Conservation (phyloP, 1,140 invertebrate species). For the Drosophila virilis region DNA sequence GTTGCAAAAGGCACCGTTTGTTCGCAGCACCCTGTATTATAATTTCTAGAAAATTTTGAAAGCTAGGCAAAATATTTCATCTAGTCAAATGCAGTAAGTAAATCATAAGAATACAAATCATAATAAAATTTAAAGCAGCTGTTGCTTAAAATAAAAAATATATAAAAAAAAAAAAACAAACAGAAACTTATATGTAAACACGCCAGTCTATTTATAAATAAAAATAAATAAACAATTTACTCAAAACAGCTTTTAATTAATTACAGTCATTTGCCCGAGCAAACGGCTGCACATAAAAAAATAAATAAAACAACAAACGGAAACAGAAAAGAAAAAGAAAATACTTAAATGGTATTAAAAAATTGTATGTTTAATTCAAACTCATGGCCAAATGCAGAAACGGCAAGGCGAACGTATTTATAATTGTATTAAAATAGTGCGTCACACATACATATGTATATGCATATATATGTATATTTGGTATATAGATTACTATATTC, state of each 20-base stretch:
- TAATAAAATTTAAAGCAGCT: slow-evolving; percentile 33
- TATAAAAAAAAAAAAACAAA: slow-evolving; percentile 21
- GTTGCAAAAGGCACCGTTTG: slow-evolving; percentile 31
- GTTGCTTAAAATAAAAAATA: slow-evolving; percentile 40
- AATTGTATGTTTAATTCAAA: slow-evolving; percentile 70
- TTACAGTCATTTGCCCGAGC: slow-evolving; percentile 35
- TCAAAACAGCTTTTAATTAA: slow-evolving; percentile 68
- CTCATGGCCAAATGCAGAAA: slow-evolving; percentile 48
- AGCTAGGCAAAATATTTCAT: slow-evolving; percentile 48
- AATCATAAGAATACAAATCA: slow-evolving; percentile 41
- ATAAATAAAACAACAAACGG: slow-evolving; percentile 22
- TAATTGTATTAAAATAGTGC: slow-evolving; percentile 41
- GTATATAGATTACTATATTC: background rate
- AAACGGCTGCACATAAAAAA: slow-evolving; percentile 20
- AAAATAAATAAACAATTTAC: slow-evolving; percentile 48
- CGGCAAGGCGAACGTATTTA: slow-evolving; percentile 37
- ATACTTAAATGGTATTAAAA: slow-evolving; percentile 19
- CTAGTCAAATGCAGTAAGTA: slow-evolving; percentile 44
- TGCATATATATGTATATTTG: slow-evolving; percentile 17
- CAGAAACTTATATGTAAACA: slow-evolving; percentile 14
- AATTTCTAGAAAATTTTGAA: slow-evolving; percentile 55
- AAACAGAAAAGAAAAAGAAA: slow-evolving; percentile 33
- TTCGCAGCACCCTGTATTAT: slow-evolving; percentile 55
- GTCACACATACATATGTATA: slow-evolving; percentile 9
- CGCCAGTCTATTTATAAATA: slow-evolving; percentile 20